phyloP scores from a whole-genome alignment of 2,113 vertebrate genomes.

The Willisornis vidua region DNA sequence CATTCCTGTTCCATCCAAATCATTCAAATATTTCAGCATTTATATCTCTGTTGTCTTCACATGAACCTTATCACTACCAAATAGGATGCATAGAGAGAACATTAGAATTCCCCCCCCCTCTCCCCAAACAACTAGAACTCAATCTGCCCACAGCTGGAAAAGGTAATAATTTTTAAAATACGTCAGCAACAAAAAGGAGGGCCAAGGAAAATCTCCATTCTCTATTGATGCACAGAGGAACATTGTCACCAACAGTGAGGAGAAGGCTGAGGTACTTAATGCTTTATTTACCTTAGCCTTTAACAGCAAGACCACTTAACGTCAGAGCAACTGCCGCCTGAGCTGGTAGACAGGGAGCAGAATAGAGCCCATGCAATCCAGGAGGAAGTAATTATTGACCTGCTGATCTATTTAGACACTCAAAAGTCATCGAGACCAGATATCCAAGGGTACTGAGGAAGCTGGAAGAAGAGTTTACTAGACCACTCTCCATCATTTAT shows the following conservation, averaged over 20 bases:
- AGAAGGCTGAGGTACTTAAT: background rate
- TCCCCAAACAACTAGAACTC: background rate
- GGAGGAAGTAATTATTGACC: background rate
- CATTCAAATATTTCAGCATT: background rate
- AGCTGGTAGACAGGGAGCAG: background rate
- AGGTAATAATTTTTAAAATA: background rate
- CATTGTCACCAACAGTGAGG: background rate
- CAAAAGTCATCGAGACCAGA: background rate
- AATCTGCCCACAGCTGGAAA: background rate
- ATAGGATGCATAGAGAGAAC: background rate
- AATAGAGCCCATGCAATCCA: background rate
- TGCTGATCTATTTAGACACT: background rate
- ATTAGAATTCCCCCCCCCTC: background rate
- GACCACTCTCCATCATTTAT: background rate
- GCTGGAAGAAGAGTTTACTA: background rate
- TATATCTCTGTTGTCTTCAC: background rate
- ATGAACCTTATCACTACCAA: background rate
- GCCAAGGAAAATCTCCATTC: background rate
- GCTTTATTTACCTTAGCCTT: background rate
- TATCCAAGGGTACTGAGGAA: background rate
- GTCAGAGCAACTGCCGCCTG: background rate
- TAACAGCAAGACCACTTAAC: background rate
- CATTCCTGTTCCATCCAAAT: background rate
- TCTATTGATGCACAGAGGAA: background rate
- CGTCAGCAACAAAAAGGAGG: background rate